phyloP scores from a whole-genome alignment of 53 echinoderm and acorn worm genomes.

The Pentamera pediparva region DNA sequence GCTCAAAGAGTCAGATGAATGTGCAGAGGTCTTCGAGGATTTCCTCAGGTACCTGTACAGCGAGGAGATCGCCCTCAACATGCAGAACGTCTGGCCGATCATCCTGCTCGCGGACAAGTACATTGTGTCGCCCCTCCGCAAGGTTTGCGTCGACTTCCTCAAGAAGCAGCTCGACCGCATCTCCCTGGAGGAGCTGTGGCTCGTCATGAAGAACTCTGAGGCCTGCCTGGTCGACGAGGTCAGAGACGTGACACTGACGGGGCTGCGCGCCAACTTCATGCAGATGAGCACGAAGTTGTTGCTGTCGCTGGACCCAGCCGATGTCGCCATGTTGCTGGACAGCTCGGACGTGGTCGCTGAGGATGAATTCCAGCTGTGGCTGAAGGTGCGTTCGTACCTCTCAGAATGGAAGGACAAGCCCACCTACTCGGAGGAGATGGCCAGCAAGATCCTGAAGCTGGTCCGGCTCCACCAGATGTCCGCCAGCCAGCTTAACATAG shows the following conservation, averaged over 20 bases:
- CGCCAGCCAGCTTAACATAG: conserved; percentile 21
- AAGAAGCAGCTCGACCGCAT: conserved; percentile 24
- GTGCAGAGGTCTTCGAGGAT: conserved; percentile 51
- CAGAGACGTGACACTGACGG: not conserved
- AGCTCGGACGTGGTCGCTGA: conserved; percentile 25
- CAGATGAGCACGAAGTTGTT: conserved; percentile 2
- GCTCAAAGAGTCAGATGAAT: conserved; percentile 18
- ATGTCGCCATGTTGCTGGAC: conserved; percentile 16
- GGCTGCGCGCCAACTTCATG: conserved; percentile 28
- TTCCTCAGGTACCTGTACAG: conserved; percentile 71
- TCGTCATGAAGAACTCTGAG: conserved; percentile 21
- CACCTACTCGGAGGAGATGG: not conserved
- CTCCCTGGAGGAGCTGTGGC: conserved; percentile 23
- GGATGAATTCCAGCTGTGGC: conserved; percentile 29
- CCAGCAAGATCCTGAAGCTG: conserved; percentile 1
- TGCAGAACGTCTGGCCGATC: conserved; percentile 52
- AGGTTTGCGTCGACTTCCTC: conserved; percentile 52
- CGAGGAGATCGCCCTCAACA: conserved; percentile 41
- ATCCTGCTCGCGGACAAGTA: conserved; percentile 69
- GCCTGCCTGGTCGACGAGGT: conserved; percentile 18
- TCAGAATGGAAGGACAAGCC: not conserved
- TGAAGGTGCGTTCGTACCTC: not conserved
- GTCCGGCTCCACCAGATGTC: conserved; percentile 34
- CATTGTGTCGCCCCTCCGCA: conserved; percentile 50
- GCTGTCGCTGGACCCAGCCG: not conserved